Percentiles rank a stretch among this genome's conserved stretches.
phyloP scores from a whole-genome alignment of 2,888 invertebrate species.

The Thera britannica region DNA sequence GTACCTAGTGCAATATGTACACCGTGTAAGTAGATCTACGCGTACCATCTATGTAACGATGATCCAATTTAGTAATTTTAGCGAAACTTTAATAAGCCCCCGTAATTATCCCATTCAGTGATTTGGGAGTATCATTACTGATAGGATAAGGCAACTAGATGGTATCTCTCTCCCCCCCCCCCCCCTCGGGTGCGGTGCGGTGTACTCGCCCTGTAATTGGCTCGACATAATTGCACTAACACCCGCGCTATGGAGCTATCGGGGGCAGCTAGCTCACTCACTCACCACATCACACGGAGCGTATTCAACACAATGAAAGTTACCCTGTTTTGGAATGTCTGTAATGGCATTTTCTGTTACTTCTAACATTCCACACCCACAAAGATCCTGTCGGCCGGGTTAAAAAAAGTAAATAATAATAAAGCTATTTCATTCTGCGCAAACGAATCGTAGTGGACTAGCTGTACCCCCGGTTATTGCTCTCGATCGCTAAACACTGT shows the following conservation, averaged over 20 bases:
- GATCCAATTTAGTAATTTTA: conserved; percentile 21
- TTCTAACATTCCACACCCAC: too few relatives aligned
- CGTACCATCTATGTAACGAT: background rate
- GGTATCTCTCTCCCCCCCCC: conserved; percentile 7
- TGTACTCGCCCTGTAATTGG: conserved; percentile 22
- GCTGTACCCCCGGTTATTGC: conserved; percentile 2
- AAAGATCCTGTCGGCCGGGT: too few relatives aligned
- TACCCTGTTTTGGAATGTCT: too few relatives aligned
- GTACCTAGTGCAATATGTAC: too few relatives aligned
- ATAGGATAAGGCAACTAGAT: conserved; percentile 16
- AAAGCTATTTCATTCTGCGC: too few relatives aligned
- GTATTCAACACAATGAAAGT: too few relatives aligned
- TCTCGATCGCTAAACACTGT: conserved; percentile 17
- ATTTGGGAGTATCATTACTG: conserved; percentile 23
- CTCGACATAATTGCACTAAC: conserved; percentile 20
- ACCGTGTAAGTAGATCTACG: background rate
- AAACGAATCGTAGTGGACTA: conserved; percentile 8
- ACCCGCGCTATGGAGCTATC: conserved; percentile 2
- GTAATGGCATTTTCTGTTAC: too few relatives aligned
- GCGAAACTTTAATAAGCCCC: conserved; percentile 20
- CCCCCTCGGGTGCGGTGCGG: background rate
- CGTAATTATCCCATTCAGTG: conserved; percentile 27
- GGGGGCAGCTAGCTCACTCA: conserved; percentile 9
- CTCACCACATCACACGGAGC: too few relatives aligned
- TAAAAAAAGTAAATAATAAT: too few relatives aligned